Percentiles rank a stretch among this genome's conserved stretches.
These are phyloP conservation scores for Achlya flavicornis DNA, from an alignment of 2,888 invertebrate genomes.

Conservation along the genomic window DNA sequence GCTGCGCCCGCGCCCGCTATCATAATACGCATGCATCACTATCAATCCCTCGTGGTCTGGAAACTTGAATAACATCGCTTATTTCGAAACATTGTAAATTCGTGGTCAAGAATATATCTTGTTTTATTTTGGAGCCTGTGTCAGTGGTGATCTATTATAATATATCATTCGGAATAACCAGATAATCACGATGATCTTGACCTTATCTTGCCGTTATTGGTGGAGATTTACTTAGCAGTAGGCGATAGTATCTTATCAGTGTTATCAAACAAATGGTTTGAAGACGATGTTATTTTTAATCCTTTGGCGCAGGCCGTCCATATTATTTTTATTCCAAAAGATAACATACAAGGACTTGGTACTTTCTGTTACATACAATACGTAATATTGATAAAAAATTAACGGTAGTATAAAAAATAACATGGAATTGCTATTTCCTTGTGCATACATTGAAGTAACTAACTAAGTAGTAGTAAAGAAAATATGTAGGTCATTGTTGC, in stretches of 20 bases:
- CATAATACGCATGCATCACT: neutral
- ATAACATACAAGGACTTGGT: neutral
- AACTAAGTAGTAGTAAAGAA: too few relatives aligned
- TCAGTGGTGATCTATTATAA: neutral
- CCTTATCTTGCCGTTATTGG: neutral
- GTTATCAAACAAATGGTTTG: neutral
- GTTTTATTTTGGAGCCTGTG: neutral
- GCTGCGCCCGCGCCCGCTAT: neutral
- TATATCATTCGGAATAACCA: neutral
- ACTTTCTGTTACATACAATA: too few relatives aligned
- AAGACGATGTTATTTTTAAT: constrained; percentile 5
- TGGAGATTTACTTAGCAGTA: constrained; percentile 1
- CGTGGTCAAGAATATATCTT: too few relatives aligned
- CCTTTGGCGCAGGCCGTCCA: constrained; percentile 1
- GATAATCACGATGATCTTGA: neutral
- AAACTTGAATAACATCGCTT: neutral
- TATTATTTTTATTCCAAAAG: neutral
- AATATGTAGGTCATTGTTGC: too few relatives aligned
- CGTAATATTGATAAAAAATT: too few relatives aligned
- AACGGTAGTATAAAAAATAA: too few relatives aligned
- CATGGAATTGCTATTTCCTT: too few relatives aligned
- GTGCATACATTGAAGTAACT: too few relatives aligned
- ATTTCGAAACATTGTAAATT: neutral
- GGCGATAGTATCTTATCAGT: neutral
- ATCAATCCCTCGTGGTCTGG: neutral